Percentiles rank a stretch among this genome's conserved stretches.
phyloP scores from a whole-genome alignment of 2,888 invertebrate species.

The Pseudococcus viburni region DNA sequence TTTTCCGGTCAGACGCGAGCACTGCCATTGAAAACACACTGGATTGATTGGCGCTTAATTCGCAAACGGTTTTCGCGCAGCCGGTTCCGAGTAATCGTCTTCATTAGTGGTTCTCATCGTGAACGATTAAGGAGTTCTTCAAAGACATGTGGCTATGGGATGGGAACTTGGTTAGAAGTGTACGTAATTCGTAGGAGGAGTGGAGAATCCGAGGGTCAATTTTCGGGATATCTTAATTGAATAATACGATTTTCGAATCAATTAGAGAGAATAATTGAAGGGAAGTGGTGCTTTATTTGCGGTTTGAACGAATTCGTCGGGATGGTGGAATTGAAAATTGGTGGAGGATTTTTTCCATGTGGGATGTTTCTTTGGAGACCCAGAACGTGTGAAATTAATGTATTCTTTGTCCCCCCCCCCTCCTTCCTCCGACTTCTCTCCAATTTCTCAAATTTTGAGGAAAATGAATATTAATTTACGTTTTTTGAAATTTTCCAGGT shows the following conservation, averaged over 20 bases:
- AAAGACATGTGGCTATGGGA: neutral
- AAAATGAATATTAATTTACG: neutral
- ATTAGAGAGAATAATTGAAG: neutral
- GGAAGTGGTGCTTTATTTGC: neutral
- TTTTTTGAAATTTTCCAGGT: constrained; percentile 14
- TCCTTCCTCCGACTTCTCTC: too few species aligned
- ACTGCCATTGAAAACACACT: neutral
- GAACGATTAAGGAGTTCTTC: neutral
- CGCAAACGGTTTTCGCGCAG: constrained; percentile 19
- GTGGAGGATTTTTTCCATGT: neutral
- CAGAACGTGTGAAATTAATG: neutral
- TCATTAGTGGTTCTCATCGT: constrained; percentile 18
- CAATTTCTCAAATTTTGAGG: neutral
- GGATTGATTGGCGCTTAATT: constrained; percentile 36
- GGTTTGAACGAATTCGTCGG: neutral
- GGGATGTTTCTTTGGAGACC: too few species aligned
- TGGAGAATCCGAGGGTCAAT: neutral
- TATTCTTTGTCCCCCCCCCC: too few species aligned
- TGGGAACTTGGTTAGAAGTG: neutral
- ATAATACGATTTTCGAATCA: neutral
- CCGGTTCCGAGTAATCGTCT: neutral
- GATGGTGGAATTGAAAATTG: neutral
- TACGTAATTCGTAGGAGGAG: neutral
- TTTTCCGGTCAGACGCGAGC: constrained; percentile 26
- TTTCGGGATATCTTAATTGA: constrained; percentile 3